Conservation (phyloP, 2,888 invertebrate genomes). For the Sclerodermus sp. region DNA sequence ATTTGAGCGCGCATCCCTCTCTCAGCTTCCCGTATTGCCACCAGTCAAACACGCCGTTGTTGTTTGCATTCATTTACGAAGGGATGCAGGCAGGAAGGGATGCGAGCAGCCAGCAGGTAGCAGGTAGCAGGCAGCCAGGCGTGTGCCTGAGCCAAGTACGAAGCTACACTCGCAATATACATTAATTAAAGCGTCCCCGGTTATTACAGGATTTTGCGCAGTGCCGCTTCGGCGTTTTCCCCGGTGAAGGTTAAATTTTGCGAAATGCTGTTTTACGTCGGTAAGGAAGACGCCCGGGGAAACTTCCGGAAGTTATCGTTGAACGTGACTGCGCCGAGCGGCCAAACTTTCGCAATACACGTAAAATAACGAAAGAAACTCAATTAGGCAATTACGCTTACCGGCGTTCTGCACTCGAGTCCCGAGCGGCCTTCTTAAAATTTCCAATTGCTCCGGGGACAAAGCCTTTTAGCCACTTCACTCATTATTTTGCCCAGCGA, state of each 20-base stretch:
- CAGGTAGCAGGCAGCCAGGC: too few species aligned
- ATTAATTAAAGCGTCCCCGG: conserved; percentile 16
- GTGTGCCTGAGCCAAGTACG: too few species aligned
- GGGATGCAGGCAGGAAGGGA: background rate
- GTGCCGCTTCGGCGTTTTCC: conserved; percentile 6
- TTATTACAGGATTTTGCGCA: conserved; percentile 10
- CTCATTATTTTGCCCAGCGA: too few species aligned
- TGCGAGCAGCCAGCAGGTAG: too few species aligned
- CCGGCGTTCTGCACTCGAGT: conserved; percentile 9
- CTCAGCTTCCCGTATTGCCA: conserved; percentile 7
- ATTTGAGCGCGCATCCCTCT: conserved; percentile 14
- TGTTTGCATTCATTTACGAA: conserved; percentile 27
- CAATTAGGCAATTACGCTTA: background rate
- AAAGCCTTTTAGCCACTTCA: too few species aligned
- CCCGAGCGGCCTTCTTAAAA: conserved; percentile 17
- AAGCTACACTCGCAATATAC: conserved; percentile 13
- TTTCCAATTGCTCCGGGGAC: conserved; percentile 4
- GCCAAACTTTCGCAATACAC: background rate
- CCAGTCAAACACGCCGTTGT: conserved; percentile 15
- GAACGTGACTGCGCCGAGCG: background rate
- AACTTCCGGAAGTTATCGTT: background rate
- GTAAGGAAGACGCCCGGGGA: background rate
- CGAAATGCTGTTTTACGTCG: conserved; percentile 3
- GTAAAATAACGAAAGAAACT: background rate
- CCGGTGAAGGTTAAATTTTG: conserved; percentile 12